Percentiles rank a stretch among this genome's conserved stretches.
phyloP scores from a whole-genome alignment of 1,140 invertebrate species.

The Cyclargus thomasi region DNA sequence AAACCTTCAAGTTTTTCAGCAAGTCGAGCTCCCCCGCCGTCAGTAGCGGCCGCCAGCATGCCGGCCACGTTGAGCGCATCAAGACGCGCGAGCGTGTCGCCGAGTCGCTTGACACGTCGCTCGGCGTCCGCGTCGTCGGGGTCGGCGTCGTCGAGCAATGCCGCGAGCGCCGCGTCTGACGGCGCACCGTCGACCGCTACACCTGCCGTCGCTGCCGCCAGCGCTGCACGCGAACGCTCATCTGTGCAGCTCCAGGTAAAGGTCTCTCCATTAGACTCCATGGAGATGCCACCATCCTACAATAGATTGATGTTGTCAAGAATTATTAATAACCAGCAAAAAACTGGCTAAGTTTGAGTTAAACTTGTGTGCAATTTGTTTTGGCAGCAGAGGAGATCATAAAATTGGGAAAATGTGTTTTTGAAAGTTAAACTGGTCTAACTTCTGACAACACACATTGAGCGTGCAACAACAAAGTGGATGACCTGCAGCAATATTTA shows the following conservation, averaged over 20 bases:
- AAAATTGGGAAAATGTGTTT: too few relatives aligned
- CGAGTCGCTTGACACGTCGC: constrained; percentile 47
- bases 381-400: too few relatives aligned
- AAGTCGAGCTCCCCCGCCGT: constrained; percentile 49
- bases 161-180: constrained; percentile 48
- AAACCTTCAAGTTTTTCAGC: constrained; percentile 40
- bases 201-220: constrained; percentile 23
- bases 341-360: too few relatives aligned
- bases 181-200: constrained; percentile 24
- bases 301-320: background rate
- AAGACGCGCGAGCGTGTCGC: constrained; percentile 45
- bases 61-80: constrained; percentile 60
- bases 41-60: constrained; percentile 60
- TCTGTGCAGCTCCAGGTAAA: constrained; percentile 29
- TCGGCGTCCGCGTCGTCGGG: constrained; percentile 50
- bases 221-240: constrained; percentile 23
- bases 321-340: too few relatives aligned
- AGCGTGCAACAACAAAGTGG: too few relatives aligned
- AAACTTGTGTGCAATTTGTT: too few relatives aligned
- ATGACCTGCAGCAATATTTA: too few relatives aligned
- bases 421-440: too few relatives aligned
- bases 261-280: constrained; percentile 33
- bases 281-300: constrained; percentile 27
- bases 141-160: constrained; percentile 44
- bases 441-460: too few relatives aligned